Percentiles rank a stretch among this genome's conserved stretches.
phyloP scores from a whole-genome alignment of 1,140 invertebrate genomes.

The Orchesella cincta region DNA sequence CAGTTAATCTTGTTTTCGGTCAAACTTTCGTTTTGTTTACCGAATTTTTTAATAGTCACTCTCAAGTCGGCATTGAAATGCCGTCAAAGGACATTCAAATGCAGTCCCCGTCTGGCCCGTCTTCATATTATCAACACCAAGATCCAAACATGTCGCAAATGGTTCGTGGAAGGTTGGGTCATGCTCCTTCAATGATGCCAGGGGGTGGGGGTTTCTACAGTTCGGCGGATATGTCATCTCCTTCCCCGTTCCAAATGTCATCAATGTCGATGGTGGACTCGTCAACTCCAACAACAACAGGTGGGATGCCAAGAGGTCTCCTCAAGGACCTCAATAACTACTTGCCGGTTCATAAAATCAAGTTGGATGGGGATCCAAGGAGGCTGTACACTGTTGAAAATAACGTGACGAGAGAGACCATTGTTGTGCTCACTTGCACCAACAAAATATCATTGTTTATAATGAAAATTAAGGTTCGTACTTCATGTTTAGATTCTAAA shows the following conservation, averaged over 20 bases:
- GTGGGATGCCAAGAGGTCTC: neutral
- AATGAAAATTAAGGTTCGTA: constrained; percentile 1
- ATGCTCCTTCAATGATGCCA: neutral
- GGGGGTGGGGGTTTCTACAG: constrained; percentile 8
- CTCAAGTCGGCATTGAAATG: too few relatives aligned
- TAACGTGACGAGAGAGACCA: constrained; percentile 1
- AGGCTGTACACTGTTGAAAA: constrained; percentile 8
- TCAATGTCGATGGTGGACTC: constrained; percentile 11
- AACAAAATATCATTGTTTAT: neutral
- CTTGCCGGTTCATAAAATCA: neutral
- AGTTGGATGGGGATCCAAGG: neutral
- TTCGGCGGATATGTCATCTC: neutral
- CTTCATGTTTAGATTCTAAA: neutral
- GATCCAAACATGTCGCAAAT: neutral
- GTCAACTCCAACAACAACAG: constrained; percentile 13
- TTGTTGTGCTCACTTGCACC: neutral
- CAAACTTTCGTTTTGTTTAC: too few relatives aligned
- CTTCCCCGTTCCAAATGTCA: neutral
- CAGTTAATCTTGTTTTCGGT: too few relatives aligned
- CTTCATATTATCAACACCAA: neutral
- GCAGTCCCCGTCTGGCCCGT: too few relatives aligned
- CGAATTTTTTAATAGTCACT: too few relatives aligned
- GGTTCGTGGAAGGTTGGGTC: neutral
- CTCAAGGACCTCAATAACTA: constrained; percentile 1
- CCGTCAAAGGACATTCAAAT: too few relatives aligned